Base-by-base conservation (phyloP, 2,113 vertebrate genomes). In the Mus pahari region DNA sequence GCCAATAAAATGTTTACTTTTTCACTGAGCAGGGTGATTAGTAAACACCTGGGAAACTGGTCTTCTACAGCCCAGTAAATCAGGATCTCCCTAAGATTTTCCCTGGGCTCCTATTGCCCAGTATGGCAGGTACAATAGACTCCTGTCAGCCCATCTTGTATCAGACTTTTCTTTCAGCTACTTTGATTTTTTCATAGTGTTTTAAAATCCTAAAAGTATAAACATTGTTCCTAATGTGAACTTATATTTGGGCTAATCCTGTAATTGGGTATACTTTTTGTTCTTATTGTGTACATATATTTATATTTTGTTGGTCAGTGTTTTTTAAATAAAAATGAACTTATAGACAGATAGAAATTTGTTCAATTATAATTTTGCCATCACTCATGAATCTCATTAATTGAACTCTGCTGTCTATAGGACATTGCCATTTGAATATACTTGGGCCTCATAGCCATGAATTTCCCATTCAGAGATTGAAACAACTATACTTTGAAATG, bases 341-440 rank as follows among this genome's bases (percentile, higher is more conserved):
- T 28, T 64, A 28, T 10, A 28, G 86, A 78, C 97, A 97, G 95
- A 97, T 96, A 97, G 96, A 96, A 97, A 87, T 90, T 75, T 91
- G 26, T 28, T 64, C 97, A 94, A 95, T 97, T 96, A 96, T 73
- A 70, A 97, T 95, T 24, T 94, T 89, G 19, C 11, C 17, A 78
- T 66, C 1, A 45, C 33, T 97, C 68, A 91, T 84, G 93, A 87
- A 82, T 96, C 4, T 96, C 91, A 96, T 93, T 75, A 96, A 45
- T 93, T 96, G 86, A 97, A 78, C 24, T 45, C 81, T 92, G 96
- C 96, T 92, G 95, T 94, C 50, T 70, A 89, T 36, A 58, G n/a
- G 28, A 58, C 4, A 36, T 70, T 28, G 0, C 0, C n/a, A 79
- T 79, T 7, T 79, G 50, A 93, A 58, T 55, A 79, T 6, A 91